Evolutionary conservation across 1,140 invertebrate species (phyloP), one percentile per base, ranked within the genome.

Genomic region (Lepidurus apus): DNA sequence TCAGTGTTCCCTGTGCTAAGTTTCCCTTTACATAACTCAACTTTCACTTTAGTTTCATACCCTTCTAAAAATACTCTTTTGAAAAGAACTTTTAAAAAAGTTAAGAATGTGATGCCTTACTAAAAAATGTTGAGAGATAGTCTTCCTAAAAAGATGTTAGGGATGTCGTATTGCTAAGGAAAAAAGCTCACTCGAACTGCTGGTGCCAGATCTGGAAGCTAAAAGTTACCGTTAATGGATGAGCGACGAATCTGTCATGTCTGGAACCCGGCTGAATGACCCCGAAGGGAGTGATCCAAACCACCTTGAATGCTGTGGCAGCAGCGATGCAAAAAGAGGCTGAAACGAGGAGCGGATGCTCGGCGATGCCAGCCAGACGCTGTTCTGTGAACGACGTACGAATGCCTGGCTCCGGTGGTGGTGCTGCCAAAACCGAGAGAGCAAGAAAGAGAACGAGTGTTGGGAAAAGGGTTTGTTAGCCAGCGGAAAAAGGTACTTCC

Each of bases 231-330:
- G 53, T 65, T 65, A 65, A 65, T 65, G 53, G 53, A 65, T 65
- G 53, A 65, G 53, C 53, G 53, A 65, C 53, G 21, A 65, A 65
- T 65, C 53, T 65, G 6, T 65, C 53, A 65, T 65, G 53, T 65
- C 53, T 65, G 53, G 53, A 65, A 65, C 53, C 53, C 17, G 53
- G 53, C n/a, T 21, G 53, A 65, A 65, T 65, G 53, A 65, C 53
- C 21, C 53, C 53, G 21, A 65, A 65, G 53, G 53, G 53, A 65
- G 53, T 65, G 53, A 65, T 65, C 53, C 53, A 65, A 65, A 21
- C 53, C 21, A 65, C 53, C 53, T 65, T 65, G 53, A 65, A 65
- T 65, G 53, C 21, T 65, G 53, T 65, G 53, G 53, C 21, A 65
- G 53, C 21, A 21, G 53, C n/a, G 53, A 65, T 65, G 21, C 53